Conservation (phyloP, 2,888 invertebrate species). For the Drymonia ruficornis region DNA sequence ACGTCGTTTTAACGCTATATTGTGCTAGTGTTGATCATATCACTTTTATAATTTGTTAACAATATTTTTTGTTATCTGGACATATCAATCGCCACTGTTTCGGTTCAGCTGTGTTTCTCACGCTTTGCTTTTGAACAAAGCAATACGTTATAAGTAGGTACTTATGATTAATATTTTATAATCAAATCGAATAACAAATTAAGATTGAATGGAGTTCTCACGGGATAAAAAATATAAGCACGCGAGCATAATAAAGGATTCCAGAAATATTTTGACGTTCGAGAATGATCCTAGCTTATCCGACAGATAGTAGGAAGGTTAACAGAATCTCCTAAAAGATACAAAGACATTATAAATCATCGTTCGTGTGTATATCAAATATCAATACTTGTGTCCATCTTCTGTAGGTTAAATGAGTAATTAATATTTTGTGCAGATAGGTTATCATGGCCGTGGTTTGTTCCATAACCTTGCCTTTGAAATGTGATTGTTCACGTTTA, state of each 20-base stretch:
- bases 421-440: constrained; percentile 12
- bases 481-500: constrained; percentile 48
- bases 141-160: background rate
- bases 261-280: too few species aligned
- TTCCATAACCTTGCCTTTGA: constrained; percentile 39
- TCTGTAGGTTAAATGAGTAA: constrained; percentile 12
- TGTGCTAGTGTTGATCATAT: background rate
- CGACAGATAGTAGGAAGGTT: too few species aligned
- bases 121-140: background rate
- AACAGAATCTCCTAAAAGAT: too few species aligned
- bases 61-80: too few species aligned
- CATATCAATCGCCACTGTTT: too few species aligned
- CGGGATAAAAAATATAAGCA: background rate
- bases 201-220: background rate
- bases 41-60: background rate
- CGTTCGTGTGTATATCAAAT: too few species aligned
- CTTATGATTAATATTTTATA: constrained; percentile 7
- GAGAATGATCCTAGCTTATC: too few species aligned
- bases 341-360: too few species aligned
- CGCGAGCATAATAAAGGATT: too few species aligned
- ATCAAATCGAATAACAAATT: background rate
- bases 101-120: background rate
- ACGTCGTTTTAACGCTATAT: background rate
- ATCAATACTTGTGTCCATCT: background rate
- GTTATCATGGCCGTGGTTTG: constrained; percentile 16